Percentiles rank a stretch among this genome's conserved stretches.
Conservation (phyloP, 53 echinoderm and acorn worm species). For the Luidia sarsii region DNA sequence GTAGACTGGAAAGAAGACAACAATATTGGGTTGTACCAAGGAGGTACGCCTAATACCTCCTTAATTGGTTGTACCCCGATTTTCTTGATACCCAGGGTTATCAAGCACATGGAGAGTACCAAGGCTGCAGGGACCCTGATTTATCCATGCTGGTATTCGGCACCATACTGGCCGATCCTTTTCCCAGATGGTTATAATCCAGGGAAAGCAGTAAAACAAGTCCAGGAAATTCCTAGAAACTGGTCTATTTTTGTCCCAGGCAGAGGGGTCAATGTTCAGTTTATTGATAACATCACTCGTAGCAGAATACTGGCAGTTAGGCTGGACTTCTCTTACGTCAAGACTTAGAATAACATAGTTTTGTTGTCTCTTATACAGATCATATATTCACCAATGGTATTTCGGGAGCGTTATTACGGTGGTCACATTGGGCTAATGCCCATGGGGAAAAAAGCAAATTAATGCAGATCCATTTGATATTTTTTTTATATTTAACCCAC, state of each 20-base stretch:
- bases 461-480: constrained; percentile 30
- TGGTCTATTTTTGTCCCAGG: too few relatives aligned
- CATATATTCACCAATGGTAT: not conserved
- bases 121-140: too few relatives aligned
- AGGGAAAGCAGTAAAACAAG: too few relatives aligned
- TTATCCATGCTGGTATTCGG: too few relatives aligned
- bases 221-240: too few relatives aligned
- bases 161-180: too few relatives aligned
- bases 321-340: constrained; percentile 7
- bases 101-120: too few relatives aligned
- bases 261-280: too few relatives aligned
- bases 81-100: constrained; percentile 19
- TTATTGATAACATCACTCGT: constrained; percentile 30
- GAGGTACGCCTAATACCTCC: too few relatives aligned
- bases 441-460: not conserved
- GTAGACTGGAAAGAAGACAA: constrained; percentile 26
- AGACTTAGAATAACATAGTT: too few relatives aligned
- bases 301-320: constrained; percentile 12
- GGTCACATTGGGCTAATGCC: constrained; percentile 4
- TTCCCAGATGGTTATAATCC: constrained; percentile 33
- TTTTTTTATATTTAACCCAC: constrained; percentile 2
- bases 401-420: constrained; percentile 21
- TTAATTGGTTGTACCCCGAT: constrained; percentile 37
- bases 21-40: too few relatives aligned
- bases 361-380: too few relatives aligned